Conservation (phyloP, 64 coral and sea anemone genomes). For the Montipora cactus region DNA sequence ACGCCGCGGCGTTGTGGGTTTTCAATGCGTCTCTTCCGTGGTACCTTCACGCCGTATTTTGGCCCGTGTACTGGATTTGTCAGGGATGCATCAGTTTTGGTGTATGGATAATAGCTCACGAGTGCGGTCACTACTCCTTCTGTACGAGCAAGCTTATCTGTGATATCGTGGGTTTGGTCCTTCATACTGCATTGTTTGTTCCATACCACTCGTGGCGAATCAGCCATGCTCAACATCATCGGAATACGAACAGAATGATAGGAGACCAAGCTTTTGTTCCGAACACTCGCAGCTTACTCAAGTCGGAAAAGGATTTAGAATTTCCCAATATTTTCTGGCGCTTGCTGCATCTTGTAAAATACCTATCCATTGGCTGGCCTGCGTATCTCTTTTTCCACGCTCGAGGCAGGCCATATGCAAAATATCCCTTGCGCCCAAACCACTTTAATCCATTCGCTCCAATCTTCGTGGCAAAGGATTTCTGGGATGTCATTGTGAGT, state of each 20-base stretch:
- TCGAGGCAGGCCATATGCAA: conserved; percentile 60
- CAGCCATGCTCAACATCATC: conserved; percentile 81
- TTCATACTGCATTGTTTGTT: conserved; percentile 78
- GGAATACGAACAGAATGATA: conserved; percentile 88
- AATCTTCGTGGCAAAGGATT: conserved; percentile 82
- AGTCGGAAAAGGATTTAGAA: conserved; percentile 60
- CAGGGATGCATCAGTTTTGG: conserved; percentile 79
- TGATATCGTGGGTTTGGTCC: conserved; percentile 75
- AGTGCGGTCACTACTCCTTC: conserved; percentile 91
- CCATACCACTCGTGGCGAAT: conserved; percentile 93
- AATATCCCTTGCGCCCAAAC: neutral
- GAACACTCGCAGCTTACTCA: conserved; percentile 68
- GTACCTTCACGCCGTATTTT: conserved; percentile 73
- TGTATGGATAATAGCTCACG: conserved; percentile 92
- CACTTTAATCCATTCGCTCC: conserved; percentile 79
- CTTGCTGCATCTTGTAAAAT: conserved; percentile 54
- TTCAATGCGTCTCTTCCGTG: conserved; percentile 70
- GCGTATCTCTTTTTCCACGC: conserved; percentile 79
- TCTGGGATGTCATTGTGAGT: conserved; percentile 83
- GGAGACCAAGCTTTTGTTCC: conserved; percentile 95
- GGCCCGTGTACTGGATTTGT: conserved; percentile 92
- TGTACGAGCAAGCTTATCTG: conserved; percentile 78
- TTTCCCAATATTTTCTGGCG: conserved; percentile 82
- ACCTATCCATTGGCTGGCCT: conserved; percentile 83
- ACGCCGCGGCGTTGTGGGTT: conserved; percentile 49